Base-by-base conservation (phyloP, 2,113 vertebrate genomes). In the Pantherophis guttatus region DNA sequence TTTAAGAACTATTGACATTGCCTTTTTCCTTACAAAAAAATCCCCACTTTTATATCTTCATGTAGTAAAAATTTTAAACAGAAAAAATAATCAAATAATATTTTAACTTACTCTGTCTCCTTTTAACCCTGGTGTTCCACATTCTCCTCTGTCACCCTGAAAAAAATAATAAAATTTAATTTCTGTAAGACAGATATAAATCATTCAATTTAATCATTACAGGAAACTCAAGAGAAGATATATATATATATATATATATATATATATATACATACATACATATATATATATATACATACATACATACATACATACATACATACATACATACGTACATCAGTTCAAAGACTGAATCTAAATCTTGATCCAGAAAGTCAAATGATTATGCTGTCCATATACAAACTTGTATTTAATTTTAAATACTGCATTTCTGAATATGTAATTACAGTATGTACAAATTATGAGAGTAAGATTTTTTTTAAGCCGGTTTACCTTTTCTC, bases 401-500 rank as follows among this genome's bases (percentile, higher is more conserved):
- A 44, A 81, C 8, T 44, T 23, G 10, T 48, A 65, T 90, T 90
- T 90, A 39, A 81, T 88, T 50, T 59, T 86, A 62, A 54, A 33
- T 52, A 88, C 44, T 54, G 21, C 12, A 13, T 88, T 50, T 53
- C 8, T 90, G 85, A n/a, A 58, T 48, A 33, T 90, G 6, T 90
- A 86, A 59, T 52, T 59, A 85, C 23, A 23, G 12, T 26, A 17
- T 89, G 48, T 29, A 57, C 19, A 52, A 62, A 12, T 52, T n/a
- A 39, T 29, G 39, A 53, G 54, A 89, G 81, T 90, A 93, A 26
- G 86, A 4, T 13, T 89, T 81, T 29, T 85, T 59, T 75, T 6
- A 52, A 89, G 93, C 21, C 89, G 95, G 91, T 97, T 97, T 96
- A 98, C 98, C 98, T 99, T 98, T 90, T 97, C 98, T 92, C 98